Percentiles rank a stretch among this genome's conserved stretches.
Evolutionary conservation across 2,113 vertebrate genomes (phyloP).

Genomic region (Hemichromis elongatus): DNA sequence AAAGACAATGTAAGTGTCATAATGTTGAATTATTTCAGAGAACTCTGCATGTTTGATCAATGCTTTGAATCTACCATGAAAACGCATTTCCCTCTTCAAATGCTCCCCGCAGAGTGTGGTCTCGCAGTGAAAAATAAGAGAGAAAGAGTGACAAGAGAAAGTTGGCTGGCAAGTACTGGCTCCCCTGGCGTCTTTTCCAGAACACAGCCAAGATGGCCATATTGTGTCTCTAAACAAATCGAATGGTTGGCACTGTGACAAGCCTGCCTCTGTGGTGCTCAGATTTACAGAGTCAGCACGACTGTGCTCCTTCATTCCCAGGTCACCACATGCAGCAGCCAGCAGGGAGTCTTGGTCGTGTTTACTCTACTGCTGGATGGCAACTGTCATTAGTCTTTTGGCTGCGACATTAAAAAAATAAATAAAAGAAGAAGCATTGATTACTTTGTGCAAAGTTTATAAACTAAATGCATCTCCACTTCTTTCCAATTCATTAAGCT

Average conservation of each 20-base stretch:
- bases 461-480: constrained; percentile 4
- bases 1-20: constrained; percentile 47
- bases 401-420: constrained; percentile 2
- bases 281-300: constrained; percentile 57
- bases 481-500: constrained; percentile 20
- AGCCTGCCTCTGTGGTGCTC: constrained; percentile 47
- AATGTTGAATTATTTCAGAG: constrained; percentile 50
- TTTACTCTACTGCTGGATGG: constrained; percentile 47
- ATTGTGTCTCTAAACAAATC: constrained; percentile 71
- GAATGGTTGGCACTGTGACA: constrained; percentile 64
- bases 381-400: constrained; percentile 57
- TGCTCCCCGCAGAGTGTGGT: constrained; percentile 33
- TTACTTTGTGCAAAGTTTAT: constrained; percentile 25
- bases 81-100: constrained; percentile 44
- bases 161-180: constrained; percentile 47
- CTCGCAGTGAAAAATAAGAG: constrained; percentile 34
- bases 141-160: constrained; percentile 47
- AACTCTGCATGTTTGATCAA: constrained; percentile 55
- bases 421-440: constrained; percentile 20
- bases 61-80: constrained; percentile 48
- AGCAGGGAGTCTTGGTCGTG: constrained; percentile 30
- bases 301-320: constrained; percentile 42
- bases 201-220: constrained; percentile 66
- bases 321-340: constrained; percentile 58
- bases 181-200: constrained; percentile 52